Evolutionary conservation across 2,888 invertebrate genomes (phyloP).

Genomic region (Malthinus seriepunctatus): DNA sequence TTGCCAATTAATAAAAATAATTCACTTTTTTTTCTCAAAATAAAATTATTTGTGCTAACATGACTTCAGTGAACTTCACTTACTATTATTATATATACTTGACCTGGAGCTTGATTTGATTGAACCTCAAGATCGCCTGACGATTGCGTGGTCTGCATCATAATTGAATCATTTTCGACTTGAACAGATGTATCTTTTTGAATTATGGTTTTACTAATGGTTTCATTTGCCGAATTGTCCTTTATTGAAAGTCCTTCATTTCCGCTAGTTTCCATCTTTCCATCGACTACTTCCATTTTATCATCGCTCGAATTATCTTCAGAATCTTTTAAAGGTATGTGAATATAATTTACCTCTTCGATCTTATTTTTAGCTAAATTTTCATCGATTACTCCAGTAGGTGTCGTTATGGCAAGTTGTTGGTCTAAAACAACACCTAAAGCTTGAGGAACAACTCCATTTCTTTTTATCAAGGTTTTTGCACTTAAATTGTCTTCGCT

Average conservation of each 20-base stretch:
- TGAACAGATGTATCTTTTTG: conserved; percentile 6
- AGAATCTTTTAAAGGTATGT: conserved; percentile 23
- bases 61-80: conserved; percentile 46
- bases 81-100: conserved; percentile 57
- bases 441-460: conserved; percentile 10
- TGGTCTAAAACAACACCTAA: conserved; percentile 13
- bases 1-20: background rate
- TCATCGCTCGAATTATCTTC: background rate
- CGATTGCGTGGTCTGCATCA: conserved; percentile 24
- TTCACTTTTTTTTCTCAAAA: background rate
- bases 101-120: conserved; percentile 50
- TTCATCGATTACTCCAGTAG: conserved; percentile 1
- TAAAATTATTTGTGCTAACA: conserved; percentile 17
- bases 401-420: conserved; percentile 19
- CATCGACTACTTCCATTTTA: background rate
- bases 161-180: conserved; percentile 6
- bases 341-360: conserved; percentile 18
- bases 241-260: background rate
- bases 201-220: background rate
- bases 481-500: background rate
- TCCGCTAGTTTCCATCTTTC: background rate
- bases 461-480: background rate
- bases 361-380: background rate
- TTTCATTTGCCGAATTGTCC: background rate
- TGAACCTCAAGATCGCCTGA: conserved; percentile 36